Evolutionary conservation across 2,113 vertebrate species (phyloP), one percentile per base, ranked within the genome.

Genomic region (Poeciliopsis prolifica): DNA sequence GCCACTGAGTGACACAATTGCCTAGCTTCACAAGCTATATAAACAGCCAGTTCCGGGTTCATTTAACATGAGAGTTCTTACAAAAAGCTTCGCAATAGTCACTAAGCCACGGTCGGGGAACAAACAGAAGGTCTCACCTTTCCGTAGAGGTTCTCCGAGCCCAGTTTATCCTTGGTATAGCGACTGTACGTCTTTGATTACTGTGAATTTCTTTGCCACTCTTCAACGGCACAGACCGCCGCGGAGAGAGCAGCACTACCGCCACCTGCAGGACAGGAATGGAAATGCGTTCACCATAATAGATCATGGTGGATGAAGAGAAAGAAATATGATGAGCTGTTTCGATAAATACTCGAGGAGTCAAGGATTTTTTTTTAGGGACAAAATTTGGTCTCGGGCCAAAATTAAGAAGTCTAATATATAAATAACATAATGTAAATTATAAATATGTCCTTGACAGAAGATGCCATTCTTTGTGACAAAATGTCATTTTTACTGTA

Each of bases 201-300:
- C 83, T 69, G 74, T 54, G 35, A 1, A 48, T 5, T 30, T 64
- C 17, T 48, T 5, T 48, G 44, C 44, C 44, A 48, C 44, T 19
- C 5, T 17, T 6, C 44, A 48, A 48, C 1, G 70, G 64, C 61
- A 51, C 3, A 3, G 0, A 61, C 24, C 7, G 19, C 28, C 2
- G 54, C 1, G 1, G 24, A 0, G 15, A 7, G 0, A 4, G 65
- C 26, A 14, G 40, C 78, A 0, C 24, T 84, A 81, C 73, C 75
- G 89, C 87, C 89, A 0, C 73, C 81, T 10, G 35, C 81, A 84
- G 90, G 82, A 42, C 84, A 65, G 89, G 91, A 62, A 86, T 67
- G 33, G 75, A 78, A 87, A 48, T 17, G 6, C 44, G 14, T 19
- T 17, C 17, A 42, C 17, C 4, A 19, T 15, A 19, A 48, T 17